phyloP scores from a whole-genome alignment of 2,113 vertebrate species.

The Chaenogobius annularis region DNA sequence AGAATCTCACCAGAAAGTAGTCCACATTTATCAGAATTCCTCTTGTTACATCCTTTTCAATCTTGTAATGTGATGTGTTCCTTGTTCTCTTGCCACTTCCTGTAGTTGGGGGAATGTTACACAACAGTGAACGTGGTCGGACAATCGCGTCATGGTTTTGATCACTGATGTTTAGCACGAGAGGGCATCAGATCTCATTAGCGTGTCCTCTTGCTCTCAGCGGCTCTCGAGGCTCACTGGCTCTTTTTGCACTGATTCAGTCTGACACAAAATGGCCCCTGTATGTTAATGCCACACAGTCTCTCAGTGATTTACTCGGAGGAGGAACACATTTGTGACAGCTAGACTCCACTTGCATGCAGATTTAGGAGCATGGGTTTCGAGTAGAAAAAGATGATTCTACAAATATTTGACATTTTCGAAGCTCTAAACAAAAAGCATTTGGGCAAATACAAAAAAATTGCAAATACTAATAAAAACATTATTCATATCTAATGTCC shows the following conservation, averaged over 20 bases:
- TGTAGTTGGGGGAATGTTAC: slow-evolving; percentile 27
- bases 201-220: slow-evolving; percentile 41
- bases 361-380: slow-evolving; percentile 36
- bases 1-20: neutral
- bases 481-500: too few species aligned
- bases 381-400: slow-evolving; percentile 6
- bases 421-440: neutral
- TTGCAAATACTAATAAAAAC: too few species aligned
- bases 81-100: slow-evolving; percentile 40
- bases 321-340: slow-evolving; percentile 45
- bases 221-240: slow-evolving; percentile 38
- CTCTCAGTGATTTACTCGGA: slow-evolving; percentile 34
- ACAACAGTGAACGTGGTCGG: slow-evolving; percentile 46
- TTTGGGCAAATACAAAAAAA: too few species aligned
- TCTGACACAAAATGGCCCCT: slow-evolving; percentile 59
- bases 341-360: slow-evolving; percentile 41
- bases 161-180: slow-evolving; percentile 41
- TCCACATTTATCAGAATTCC: neutral
- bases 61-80: slow-evolving; percentile 28
- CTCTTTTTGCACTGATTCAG: slow-evolving; percentile 51
- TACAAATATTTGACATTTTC: neutral
- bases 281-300: slow-evolving; percentile 42
- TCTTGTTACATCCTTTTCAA: neutral
- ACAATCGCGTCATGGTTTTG: slow-evolving; percentile 35
- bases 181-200: slow-evolving; percentile 45